Base-by-base conservation (phyloP, 2,797 vertebrate genomes). In the Danionella dracula region DNA sequence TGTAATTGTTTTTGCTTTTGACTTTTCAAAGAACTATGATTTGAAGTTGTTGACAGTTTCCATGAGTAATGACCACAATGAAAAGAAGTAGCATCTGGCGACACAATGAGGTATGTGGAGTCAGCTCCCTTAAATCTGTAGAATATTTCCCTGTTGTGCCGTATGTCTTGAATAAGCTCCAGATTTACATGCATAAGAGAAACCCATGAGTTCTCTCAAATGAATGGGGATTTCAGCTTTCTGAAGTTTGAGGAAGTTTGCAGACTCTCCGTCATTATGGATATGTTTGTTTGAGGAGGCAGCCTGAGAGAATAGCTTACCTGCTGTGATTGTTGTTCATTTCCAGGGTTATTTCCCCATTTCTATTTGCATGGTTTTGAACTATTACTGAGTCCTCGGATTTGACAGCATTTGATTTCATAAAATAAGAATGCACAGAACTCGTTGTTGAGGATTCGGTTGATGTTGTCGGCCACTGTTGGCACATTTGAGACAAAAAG, bases 321-420 rank as follows among this genome's bases (percentile, higher is more conserved):
- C 72, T 70, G 62, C 70, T 82, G 69, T 73, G 58, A 66, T 65
- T 77, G 76, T 75, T 70, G 72, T 71, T 72, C 73, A 68, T 72
- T 76, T 80, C 72, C 73, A 73, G 81, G 73, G 73, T 82, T 72
- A 50, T 45, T 53, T 66, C 53, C 23, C 23, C 50, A 63, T 77
- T 71, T 74, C 48, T 72, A 66, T 72, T 58, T 63, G 59, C 54
- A 65, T 23, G 16, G 49, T 73, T 55, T 67, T 31, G 48, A 51
- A 66, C 61, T 19, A 32, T 21, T 27, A 13, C 44, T 32, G 46
- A 69, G 40, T 71, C 65, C 34, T 21, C 68, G 69, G 75, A 72
- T 64, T 69, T 54, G 15, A 15, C 38, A 46, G 13, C 23, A 58
- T 65, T 50, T 60, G 49, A 37, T 40, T 35, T 20, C 8, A 21